A percentile compares a stretch with the other conserved stretches of the same genome.
Conservation (phyloP, 2,113 vertebrate genomes). For the Gambusia holbrooki region DNA sequence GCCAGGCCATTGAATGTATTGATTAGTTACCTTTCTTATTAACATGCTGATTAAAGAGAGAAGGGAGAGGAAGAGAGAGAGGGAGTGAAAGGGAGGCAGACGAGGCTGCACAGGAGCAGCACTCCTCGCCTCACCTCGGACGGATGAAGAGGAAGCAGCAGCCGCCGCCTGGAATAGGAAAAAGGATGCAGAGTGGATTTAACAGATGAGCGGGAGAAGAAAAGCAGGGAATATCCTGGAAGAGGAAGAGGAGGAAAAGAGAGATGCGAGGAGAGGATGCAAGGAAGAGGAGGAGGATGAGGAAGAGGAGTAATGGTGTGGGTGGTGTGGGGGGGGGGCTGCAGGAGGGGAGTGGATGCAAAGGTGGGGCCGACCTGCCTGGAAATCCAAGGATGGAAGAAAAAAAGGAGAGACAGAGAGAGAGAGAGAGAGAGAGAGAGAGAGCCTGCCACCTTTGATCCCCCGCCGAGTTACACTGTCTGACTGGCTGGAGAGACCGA, state of each 20-base stretch:
- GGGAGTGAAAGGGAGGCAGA: slow-evolving; percentile 59
- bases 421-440: slow-evolving; percentile 20
- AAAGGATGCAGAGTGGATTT: slow-evolving; percentile 68
- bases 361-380: slow-evolving; percentile 48
- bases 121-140: slow-evolving; percentile 49
- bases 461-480: slow-evolving; percentile 60
- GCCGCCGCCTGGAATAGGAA: slow-evolving; percentile 8
- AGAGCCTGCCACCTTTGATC: slow-evolving; percentile 68
- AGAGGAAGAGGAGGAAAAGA: slow-evolving; percentile 66
- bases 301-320: slow-evolving; percentile 21
- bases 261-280: slow-evolving; percentile 52
- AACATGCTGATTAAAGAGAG: slow-evolving; percentile 88
- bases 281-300: slow-evolving; percentile 55
- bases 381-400: slow-evolving; percentile 58
- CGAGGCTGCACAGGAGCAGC: slow-evolving; percentile 57
- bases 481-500: slow-evolving; percentile 58
- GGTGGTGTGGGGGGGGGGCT: background rate
- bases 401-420: slow-evolving; percentile 55
- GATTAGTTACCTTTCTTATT: slow-evolving; percentile 90
- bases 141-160: slow-evolving; percentile 48
- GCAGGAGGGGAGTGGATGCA: slow-evolving; percentile 28
- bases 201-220: slow-evolving; percentile 50
- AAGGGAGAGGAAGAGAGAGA: slow-evolving; percentile 68
- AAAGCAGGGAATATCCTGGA: slow-evolving; percentile 55
- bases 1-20: slow-evolving; percentile 85